Base-by-base conservation (phyloP, 2,797 vertebrate species). In the Tangara arthus region DNA sequence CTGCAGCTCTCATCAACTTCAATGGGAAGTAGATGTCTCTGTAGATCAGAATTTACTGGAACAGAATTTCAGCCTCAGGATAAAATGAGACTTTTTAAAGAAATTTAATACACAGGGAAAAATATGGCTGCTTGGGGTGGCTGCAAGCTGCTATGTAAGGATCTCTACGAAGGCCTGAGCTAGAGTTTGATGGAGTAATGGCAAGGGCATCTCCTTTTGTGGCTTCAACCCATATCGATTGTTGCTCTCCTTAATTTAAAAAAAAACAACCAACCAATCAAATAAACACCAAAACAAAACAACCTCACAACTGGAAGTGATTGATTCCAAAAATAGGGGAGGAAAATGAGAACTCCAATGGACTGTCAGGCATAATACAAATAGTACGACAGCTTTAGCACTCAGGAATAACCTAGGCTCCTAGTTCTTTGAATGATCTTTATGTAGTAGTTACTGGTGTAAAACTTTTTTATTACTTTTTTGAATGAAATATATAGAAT, bases 1-100 rank as follows among this genome's bases (percentile, higher is more conserved):
- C 87, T 89, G 73, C 91, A 96, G 87, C 82, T 94, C 85, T 86
- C 89, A 97, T 93, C 89, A 90, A 44, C 94, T 96, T 96, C 87
- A 94, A 7, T 91, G 63, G 59, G 82, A 95, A 93, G 57, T 73
- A 92, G 73, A 76, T 83, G 90, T 88, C 95, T 94, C 95, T 93
- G 59, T 57, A 94, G 89, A 94, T 95, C 91, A 93, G 72, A 96
- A 93, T 96, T 94, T 93, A 93, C 80, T 76, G 66, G 71, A 95
- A 93, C 47, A 96, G 85, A 94, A 93, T 94, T 84, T 85, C 76
- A 83, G 85, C 94, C 94, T 90, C 70, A 53, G 94, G 92, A 91
- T 72, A 94, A 91, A 95, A 93, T 63, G 44, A 93, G 79, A 64
- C 47, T 70, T 92, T 86, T 89, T 2, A 88, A 91, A 93, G 85